Conservation (phyloP, 2,113 vertebrate genomes). For the Cephalopterus ornatus region DNA sequence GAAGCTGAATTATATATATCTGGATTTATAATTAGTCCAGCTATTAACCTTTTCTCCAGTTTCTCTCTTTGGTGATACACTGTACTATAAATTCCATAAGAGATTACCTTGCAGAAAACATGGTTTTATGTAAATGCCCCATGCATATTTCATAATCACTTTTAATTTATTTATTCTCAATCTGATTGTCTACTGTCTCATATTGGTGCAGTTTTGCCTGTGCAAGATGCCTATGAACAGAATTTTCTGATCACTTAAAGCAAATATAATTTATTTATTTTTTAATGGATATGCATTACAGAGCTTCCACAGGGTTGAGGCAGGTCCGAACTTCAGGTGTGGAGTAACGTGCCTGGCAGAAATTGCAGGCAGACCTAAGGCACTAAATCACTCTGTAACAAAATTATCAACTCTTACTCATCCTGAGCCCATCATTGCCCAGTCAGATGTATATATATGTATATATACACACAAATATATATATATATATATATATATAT, state of each 20-base stretch:
- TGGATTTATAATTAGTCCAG: slow-evolving; percentile 64
- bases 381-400: background rate
- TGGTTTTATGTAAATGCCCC: slow-evolving; percentile 3
- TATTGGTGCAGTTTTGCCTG: background rate
- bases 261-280: background rate
- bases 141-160: slow-evolving; percentile 28
- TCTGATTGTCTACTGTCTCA: background rate
- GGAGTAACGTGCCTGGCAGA: background rate
- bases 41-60: slow-evolving; percentile 54
- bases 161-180: slow-evolving; percentile 5
- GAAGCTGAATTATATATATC: slow-evolving; percentile 58
- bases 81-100: slow-evolving; percentile 13
- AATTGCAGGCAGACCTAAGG: background rate
- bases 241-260: background rate
- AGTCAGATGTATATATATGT: background rate
- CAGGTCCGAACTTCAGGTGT: background rate
- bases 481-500: background rate
- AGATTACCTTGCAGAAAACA: slow-evolving; percentile 15
- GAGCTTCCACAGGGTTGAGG: background rate
- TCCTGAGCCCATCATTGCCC: background rate
- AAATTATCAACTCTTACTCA: background rate
- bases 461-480: too few relatives aligned
- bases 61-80: slow-evolving; percentile 44
- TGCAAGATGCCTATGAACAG: background rate
- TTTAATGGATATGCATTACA: background rate